Evolutionary conservation across 2,888 invertebrate genomes (phyloP).

Genomic region (Nezara viridula): DNA sequence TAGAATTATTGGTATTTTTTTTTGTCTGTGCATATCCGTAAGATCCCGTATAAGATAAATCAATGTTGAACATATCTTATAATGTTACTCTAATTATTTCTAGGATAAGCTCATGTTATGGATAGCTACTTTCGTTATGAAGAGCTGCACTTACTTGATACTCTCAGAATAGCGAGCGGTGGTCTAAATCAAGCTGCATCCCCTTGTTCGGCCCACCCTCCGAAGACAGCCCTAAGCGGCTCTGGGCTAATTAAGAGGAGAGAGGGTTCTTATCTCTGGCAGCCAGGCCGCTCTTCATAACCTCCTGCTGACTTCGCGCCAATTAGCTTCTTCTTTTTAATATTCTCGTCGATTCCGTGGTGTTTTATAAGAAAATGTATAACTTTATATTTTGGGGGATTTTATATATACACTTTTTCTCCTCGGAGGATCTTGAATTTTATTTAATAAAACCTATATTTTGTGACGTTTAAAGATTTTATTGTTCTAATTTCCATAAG

Average conservation of each 20-base stretch:
- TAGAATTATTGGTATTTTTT: too few species aligned
- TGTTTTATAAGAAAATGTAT: not conserved
- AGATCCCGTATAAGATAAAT: too few species aligned
- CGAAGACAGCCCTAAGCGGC: conserved; percentile 27
- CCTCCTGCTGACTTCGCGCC: not conserved
- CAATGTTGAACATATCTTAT: too few species aligned
- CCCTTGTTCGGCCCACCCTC: not conserved
- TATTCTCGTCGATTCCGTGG: not conserved
- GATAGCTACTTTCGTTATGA: too few species aligned
- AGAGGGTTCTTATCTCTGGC: not conserved
- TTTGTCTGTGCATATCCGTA: too few species aligned
- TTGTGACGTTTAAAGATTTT: too few species aligned
- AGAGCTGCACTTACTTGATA: too few species aligned
- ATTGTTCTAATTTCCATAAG: too few species aligned
- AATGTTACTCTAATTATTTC: too few species aligned
- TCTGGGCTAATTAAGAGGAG: conserved; percentile 30
- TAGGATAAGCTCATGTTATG: too few species aligned
- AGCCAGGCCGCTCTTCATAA: conserved; percentile 10
- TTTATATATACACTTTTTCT: not conserved
- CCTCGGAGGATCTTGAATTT: too few species aligned
- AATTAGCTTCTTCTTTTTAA: conserved; percentile 29
- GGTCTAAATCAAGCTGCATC: not conserved
- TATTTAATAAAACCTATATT: too few species aligned
- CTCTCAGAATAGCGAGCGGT: not conserved
- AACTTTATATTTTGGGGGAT: not conserved